Evolutionary conservation across 2,797 vertebrate genomes (phyloP), one percentile per base, ranked within the genome.

Genomic region (Menidia menidia): DNA sequence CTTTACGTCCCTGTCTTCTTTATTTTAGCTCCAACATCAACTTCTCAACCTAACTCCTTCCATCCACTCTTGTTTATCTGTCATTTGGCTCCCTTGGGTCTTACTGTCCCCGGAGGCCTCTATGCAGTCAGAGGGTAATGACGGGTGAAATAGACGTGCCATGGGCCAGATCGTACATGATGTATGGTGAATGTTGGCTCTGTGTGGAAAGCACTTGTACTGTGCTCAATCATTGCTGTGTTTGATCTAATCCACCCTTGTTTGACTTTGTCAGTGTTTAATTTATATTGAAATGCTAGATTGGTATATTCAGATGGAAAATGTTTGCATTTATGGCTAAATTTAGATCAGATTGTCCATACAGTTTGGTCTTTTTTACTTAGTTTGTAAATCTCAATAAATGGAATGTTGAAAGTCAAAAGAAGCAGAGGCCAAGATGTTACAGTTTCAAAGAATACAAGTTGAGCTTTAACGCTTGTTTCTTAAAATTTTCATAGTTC

Each of bases 141-240:
- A 76, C 31, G 88, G 82, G 83, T 93, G 92, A 92, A 93, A 93
- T 92, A 77, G 92, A 66, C 87, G 84, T 80, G 87, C 88, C 78
- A 71, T 5, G 61, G 88, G 88, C 85, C 87, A 86, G 82, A 75
- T 84, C 75, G 59, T 87, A 85, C 80, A 77, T 53, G 57, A 83
- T 80, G 75, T 80, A 77, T 53, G 69, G 64, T 35, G 32, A 50
- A 32, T 70, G 72, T 67, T 66, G 60, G 45, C 44, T 56, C 62
- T 70, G 31, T 66, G 61, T 58, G 70, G 60, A 42, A 44, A 32
- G 64, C 48, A 18, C 64, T 73, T 19, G 61, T 45, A 61, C 69
- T 60, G 57, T 55, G 72, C 69, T 32, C 44, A 70, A 72, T 62
- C 60, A 35, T 13, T 18, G 16, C 43, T 12, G 10, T 47, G 67